Percentiles rank a stretch among this genome's conserved stretches.
These are phyloP conservation scores for Pterois miles DNA, from an alignment of 2,797 vertebrate species.

Conservation along the genomic window DNA sequence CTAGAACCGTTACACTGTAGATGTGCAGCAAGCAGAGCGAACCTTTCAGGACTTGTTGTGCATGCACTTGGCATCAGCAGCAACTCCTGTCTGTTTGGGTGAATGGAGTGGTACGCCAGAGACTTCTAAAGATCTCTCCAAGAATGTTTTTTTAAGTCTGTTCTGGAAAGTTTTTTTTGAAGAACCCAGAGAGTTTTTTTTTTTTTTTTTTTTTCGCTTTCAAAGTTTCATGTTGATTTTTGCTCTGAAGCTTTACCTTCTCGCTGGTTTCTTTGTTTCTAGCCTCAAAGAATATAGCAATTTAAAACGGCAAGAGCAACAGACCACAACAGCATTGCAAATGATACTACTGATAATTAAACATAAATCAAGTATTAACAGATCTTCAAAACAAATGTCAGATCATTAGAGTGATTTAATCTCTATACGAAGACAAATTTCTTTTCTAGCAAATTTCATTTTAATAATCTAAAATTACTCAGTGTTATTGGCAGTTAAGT, in stretches of 20 bases:
- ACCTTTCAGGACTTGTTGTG: slow-evolving; percentile 54
- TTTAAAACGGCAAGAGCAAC: slow-evolving; percentile 32
- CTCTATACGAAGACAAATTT: not conserved
- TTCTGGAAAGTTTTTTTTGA: slow-evolving; percentile 56
- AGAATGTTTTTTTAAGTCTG: slow-evolving; percentile 41
- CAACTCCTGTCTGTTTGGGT: slow-evolving; percentile 50
- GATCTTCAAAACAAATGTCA: not conserved
- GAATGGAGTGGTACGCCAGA: slow-evolving; percentile 32
- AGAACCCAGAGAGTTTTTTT: slow-evolving; percentile 28
- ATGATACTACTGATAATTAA: slow-evolving; percentile 18
- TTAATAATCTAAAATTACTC: slow-evolving; percentile 1
- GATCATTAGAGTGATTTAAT: not conserved
- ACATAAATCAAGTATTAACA: not conserved
- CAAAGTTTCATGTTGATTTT: slow-evolving; percentile 55
- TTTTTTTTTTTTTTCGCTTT: slow-evolving; percentile 46
- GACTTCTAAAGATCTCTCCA: slow-evolving; percentile 60
- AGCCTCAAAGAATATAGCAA: slow-evolving; percentile 20
- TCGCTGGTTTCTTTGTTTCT: slow-evolving; percentile 27
- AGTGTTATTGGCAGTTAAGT: not conserved
- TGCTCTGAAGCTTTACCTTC: slow-evolving; percentile 26
- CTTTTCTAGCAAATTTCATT: not conserved
- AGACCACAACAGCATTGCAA: slow-evolving; percentile 18
- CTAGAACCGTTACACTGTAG: slow-evolving; percentile 8
- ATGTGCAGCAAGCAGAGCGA: slow-evolving; percentile 17
- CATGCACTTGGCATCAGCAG: slow-evolving; percentile 55